Evolutionary conservation across 2,797 vertebrate species (phyloP), one percentile per base, ranked within the genome.

Genomic region (Cygnus olor): DNA sequence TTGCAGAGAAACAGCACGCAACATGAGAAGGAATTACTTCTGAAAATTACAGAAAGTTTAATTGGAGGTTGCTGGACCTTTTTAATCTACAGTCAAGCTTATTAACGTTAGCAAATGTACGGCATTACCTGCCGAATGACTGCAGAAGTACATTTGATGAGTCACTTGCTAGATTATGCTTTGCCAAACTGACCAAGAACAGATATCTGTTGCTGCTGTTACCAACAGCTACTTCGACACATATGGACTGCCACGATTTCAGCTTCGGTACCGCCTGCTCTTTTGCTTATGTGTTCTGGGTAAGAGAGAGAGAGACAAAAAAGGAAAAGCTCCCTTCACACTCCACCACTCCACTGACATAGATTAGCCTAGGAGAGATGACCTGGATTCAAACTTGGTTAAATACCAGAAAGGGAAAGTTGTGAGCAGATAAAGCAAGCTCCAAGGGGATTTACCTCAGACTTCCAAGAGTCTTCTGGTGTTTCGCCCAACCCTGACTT

Each of bases 401-500:
- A 72, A 90, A 94, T 20, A 92, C 19, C 87, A 42, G 72, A 44
- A 89, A 85, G 21, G 72, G 57, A 80, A 76, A 85, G 45, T 56
- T 2, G 7, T 1, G 10, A 94, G 32, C 79, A 80, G 61, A 94
- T 88, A 94, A 94, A 83, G 71, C 16, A 80, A 91, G 51, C 60
- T 95, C 76, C 84, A 76, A 89, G 84, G 80, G 81, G 58, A 66
- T 90, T 93, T 93, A 47, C 90, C 74, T 61, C 85, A 71, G 93
- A 77, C 38, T 94, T 94, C 64, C 78, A 94, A 94, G 82, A 92
- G 91, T 56, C 85, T 89, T 85, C 76, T 76, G 21, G 54, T 90
- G 54, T 45, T 90, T 88, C 79, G 87, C 44, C 45, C 18, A 92
- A 30, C 16, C 12, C 47, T 47, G 88, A 53, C 61, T 90, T 90